Percentiles rank a stretch among this genome's conserved stretches.
Evolutionary conservation across 2,113 vertebrate species (phyloP).

Genomic region (Peucedramus taeniatus): DNA sequence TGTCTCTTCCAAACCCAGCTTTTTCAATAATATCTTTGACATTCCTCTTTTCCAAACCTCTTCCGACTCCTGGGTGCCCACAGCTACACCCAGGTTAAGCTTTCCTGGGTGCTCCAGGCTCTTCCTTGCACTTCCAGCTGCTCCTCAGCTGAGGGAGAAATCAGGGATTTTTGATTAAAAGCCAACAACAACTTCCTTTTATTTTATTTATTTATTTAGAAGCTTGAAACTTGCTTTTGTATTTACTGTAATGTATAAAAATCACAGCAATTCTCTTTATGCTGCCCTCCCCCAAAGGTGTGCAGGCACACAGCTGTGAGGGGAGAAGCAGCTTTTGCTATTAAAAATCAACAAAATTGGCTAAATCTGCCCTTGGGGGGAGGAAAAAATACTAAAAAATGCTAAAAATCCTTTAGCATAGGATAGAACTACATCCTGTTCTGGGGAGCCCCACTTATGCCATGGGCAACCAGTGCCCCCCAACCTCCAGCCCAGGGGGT

Average conservation of each 20-base stretch:
- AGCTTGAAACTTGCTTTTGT: background rate
- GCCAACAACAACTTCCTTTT: rapidly evolving
- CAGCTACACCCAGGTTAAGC: background rate
- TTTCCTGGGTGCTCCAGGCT: background rate
- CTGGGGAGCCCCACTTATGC: background rate
- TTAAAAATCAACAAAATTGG: background rate
- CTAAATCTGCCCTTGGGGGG: background rate
- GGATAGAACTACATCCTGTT: rapidly evolving
- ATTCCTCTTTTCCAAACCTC: background rate
- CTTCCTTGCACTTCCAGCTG: background rate
- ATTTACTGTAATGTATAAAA: background rate
- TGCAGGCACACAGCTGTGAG: background rate
- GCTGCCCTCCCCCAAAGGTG: background rate
- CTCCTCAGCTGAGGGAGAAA: background rate
- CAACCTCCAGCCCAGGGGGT: background rate
- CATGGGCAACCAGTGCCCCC: background rate
- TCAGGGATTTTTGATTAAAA: background rate
- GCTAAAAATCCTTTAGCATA: background rate
- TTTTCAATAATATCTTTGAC: background rate
- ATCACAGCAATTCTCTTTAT: background rate
- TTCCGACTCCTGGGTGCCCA: background rate
- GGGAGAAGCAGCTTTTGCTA: background rate
- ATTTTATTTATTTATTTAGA: background rate
- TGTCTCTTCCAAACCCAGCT: background rate
- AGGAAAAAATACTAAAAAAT: background rate